Evolutionary conservation across 2,113 vertebrate genomes (phyloP).

Genomic region (Gopherus evgoodei): DNA sequence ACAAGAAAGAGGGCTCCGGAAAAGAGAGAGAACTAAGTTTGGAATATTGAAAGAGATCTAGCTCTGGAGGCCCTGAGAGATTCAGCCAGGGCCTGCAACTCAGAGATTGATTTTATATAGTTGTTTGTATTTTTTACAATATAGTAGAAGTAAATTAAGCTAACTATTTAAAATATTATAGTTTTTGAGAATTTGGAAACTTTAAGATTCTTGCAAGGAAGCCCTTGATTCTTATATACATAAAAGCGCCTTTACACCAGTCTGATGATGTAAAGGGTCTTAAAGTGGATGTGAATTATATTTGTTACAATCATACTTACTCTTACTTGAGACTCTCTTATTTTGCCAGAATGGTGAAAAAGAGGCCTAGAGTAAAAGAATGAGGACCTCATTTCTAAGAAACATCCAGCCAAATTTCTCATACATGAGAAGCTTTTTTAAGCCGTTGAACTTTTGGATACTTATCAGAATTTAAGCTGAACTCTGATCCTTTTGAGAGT

Average conservation of each 20-base stretch:
- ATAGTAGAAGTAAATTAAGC: not conserved
- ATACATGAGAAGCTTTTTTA: not conserved
- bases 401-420: not conserved
- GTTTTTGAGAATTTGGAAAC: not conserved
- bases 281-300: not conserved
- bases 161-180: not conserved
- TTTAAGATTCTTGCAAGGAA: not conserved
- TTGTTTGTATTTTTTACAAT: not conserved
- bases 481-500: not conserved
- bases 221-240: too few species aligned
- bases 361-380: not conserved
- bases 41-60: not conserved
- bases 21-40: not conserved
- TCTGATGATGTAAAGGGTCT: too few species aligned
- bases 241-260: too few species aligned
- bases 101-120: not conserved
- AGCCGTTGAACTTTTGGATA: not conserved
- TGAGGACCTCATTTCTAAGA: not conserved
- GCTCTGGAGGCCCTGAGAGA: not conserved
- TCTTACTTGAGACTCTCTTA: not conserved
- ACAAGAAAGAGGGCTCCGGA: too few species aligned
- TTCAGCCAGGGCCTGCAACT: too few species aligned
- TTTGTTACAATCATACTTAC: not conserved
- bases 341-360: not conserved
- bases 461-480: not conserved